Conservation (phyloP, 2,888 invertebrate species). For the Strigamia transsilvanica region DNA sequence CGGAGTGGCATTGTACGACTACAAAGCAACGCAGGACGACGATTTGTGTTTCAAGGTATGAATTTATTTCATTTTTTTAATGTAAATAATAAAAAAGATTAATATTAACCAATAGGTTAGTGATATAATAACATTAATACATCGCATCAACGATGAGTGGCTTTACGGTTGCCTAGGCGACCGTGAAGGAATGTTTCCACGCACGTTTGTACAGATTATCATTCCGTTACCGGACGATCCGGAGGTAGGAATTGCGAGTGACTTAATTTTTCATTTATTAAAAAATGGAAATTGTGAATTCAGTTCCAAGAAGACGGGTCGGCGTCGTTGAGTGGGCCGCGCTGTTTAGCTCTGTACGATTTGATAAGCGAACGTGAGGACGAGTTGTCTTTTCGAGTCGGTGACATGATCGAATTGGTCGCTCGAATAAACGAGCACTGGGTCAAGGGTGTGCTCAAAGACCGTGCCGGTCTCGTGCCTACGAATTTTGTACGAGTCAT, state of each 20-base stretch:
- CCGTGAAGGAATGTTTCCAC: constrained; percentile 82
- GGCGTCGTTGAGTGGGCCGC: constrained; percentile 62
- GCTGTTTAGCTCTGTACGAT: constrained; percentile 74
- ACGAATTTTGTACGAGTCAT: constrained; percentile 72
- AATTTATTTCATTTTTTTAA: constrained; percentile 61
- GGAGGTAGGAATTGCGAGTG: constrained; percentile 46
- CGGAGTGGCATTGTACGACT: constrained; percentile 82
- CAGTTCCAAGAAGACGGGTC: constrained; percentile 44
- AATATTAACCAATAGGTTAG: constrained; percentile 69
- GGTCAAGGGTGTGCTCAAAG: constrained; percentile 77
- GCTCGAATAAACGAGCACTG: constrained; percentile 78
- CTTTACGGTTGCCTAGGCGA: constrained; percentile 76
- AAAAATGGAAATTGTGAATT: neutral
- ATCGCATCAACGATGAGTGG: constrained; percentile 81
- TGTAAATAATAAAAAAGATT: neutral
- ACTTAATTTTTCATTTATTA: too few species aligned
- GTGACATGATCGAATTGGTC: constrained; percentile 72
- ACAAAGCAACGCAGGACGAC: constrained; percentile 75
- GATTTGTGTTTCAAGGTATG: constrained; percentile 81
- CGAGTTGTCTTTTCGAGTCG: constrained; percentile 70
- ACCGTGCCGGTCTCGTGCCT: constrained; percentile 79
- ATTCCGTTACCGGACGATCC: constrained; percentile 67
- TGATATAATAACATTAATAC: constrained; percentile 76
- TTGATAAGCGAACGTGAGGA: constrained; percentile 73
- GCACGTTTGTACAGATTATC: constrained; percentile 79